phyloP scores from a whole-genome alignment of 1,140 invertebrate species.

The Drosophila aff. region DNA sequence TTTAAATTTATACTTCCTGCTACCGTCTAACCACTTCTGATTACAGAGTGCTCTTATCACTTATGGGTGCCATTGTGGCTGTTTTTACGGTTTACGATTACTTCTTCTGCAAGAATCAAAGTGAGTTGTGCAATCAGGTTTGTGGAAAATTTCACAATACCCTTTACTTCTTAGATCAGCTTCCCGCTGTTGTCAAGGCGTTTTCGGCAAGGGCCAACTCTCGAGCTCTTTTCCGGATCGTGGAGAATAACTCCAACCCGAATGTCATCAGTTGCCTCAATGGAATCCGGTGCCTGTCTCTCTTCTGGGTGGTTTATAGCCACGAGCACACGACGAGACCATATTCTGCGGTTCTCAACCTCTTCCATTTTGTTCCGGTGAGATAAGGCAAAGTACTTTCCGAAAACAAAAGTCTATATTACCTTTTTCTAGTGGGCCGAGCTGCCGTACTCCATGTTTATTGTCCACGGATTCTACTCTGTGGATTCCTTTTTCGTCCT shows the following conservation, averaged over 20 bases:
- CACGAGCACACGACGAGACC: slow-evolving; percentile 83
- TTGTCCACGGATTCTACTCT: slow-evolving; percentile 86
- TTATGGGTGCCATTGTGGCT: slow-evolving; percentile 12
- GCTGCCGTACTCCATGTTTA: slow-evolving; percentile 86
- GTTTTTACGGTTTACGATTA: slow-evolving; percentile 43
- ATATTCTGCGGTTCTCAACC: slow-evolving; percentile 60
- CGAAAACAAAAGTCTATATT: background rate
- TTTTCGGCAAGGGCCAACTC: slow-evolving; percentile 56
- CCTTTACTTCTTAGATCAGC: slow-evolving; percentile 13
- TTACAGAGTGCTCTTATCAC: slow-evolving; percentile 40
- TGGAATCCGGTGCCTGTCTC: slow-evolving; percentile 87
- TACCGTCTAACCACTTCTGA: background rate
- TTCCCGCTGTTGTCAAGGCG: slow-evolving; percentile 28
- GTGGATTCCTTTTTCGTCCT: slow-evolving; percentile 90
- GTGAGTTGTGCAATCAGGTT: slow-evolving; percentile 18
- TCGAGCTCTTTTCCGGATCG: slow-evolving; percentile 37
- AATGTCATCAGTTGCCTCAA: slow-evolving; percentile 85
- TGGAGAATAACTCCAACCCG: slow-evolving; percentile 29
- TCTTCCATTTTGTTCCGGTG: slow-evolving; percentile 6
- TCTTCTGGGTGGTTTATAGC: slow-evolving; percentile 88
- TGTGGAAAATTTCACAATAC: background rate
- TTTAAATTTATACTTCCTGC: no score
- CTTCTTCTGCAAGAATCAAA: slow-evolving; percentile 31
- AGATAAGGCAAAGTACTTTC: background rate
- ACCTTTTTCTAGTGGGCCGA: slow-evolving; percentile 57